Evolutionary conservation across 2,797 vertebrate species (phyloP).

Genomic region (Chloroceryle amazona): DNA sequence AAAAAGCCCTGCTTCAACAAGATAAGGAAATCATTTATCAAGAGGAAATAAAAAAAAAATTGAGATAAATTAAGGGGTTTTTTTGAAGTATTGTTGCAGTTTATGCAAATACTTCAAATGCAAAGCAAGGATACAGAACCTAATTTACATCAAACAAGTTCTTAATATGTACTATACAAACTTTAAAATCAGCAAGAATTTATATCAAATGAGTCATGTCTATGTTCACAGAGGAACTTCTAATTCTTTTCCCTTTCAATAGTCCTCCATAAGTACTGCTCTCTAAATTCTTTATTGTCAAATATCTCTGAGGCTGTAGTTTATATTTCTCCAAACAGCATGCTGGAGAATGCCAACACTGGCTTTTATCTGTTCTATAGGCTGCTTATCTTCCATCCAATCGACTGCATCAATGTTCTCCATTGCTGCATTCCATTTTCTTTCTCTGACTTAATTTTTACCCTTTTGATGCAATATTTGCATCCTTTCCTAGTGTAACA

Average conservation of each 20-base stretch:
- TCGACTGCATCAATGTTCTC: background rate
- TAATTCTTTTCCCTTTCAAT: background rate
- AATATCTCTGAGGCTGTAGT: background rate
- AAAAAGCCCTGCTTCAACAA: background rate
- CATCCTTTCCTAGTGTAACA: background rate
- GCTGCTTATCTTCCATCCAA: background rate
- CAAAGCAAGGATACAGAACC: background rate
- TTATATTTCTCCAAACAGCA: background rate
- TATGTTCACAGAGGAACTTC: background rate
- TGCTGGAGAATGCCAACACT: background rate
- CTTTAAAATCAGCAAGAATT: background rate
- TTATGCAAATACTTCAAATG: background rate
- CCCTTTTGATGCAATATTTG: background rate
- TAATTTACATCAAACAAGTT: background rate
- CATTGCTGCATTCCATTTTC: background rate
- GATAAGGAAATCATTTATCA: background rate
- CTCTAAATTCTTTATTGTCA: background rate
- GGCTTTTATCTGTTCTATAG: background rate
- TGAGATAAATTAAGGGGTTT: background rate
- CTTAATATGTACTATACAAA: background rate
- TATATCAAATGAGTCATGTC: background rate
- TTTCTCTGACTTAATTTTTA: background rate
- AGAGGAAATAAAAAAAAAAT: background rate
- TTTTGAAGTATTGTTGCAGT: background rate
- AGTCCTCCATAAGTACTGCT: background rate